Conservation (phyloP, 2,888 invertebrate species). For the Temnothorax unifasciatus region DNA sequence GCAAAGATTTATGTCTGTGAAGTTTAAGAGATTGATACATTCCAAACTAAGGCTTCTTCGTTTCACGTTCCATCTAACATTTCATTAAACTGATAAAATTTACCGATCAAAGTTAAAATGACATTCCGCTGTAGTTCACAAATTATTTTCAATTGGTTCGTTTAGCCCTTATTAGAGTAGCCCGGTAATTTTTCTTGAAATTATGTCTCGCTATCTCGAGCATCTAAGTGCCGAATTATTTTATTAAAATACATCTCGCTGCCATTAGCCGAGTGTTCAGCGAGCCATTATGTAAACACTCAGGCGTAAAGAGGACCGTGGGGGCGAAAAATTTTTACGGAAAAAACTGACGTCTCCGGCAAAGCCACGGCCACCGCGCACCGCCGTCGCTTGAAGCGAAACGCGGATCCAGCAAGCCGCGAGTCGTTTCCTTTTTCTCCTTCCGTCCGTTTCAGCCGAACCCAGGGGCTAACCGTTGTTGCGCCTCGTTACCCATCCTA, state of each 20-base stretch:
- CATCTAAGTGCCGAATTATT: conserved; percentile 83
- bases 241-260: conserved; percentile 85
- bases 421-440: conserved; percentile 69
- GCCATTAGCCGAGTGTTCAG: conserved; percentile 79
- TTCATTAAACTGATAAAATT: conserved; percentile 12
- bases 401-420: conserved; percentile 55
- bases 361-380: conserved; percentile 37
- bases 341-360: conserved; percentile 62
- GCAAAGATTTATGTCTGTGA: neutral
- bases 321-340: conserved; percentile 73
- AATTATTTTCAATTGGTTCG: conserved; percentile 1
- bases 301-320: conserved; percentile 69
- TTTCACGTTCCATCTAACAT: neutral
- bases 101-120: neutral
- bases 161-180: conserved; percentile 42
- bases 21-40: neutral
- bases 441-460: conserved; percentile 65
- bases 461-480: conserved; percentile 72
- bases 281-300: conserved; percentile 83
- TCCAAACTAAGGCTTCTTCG: neutral
- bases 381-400: conserved; percentile 38
- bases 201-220: conserved; percentile 40
- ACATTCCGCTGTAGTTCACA: neutral
- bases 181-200: neutral
- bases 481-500: conserved; percentile 78